Base-by-base conservation (phyloP, 1,140 invertebrate genomes). In the Cyclina sinensis region DNA sequence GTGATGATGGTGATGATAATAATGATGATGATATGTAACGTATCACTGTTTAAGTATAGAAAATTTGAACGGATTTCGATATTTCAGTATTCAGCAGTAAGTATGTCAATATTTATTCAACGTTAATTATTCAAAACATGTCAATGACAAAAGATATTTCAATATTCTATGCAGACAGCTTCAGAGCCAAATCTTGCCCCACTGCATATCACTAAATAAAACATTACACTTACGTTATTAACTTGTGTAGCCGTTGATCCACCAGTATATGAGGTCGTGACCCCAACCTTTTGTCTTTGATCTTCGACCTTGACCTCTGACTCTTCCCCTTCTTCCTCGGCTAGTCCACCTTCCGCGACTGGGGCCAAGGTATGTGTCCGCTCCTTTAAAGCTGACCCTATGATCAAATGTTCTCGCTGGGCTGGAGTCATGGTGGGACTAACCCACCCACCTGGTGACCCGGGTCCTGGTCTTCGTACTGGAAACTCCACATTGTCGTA, bases 401-500 rank as follows among this genome's bases (percentile, higher is more conserved):
- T 83, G n/a, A 88, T 27, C n/a, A 82, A 54, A 24, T 79, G 65
- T 32, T 59, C 86, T 57, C 86, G 16, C 39, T 82, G 86, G 21
- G 79, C 46, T 30, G 62, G 59, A 39, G 74, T 80, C 74, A 87
- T 68, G 39, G 18, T 27, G 9, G 85, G 85, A 37, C 73, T 70
- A 16, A 39, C 27, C 48, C 85, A 54, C n/a, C 83, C 57, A 11
- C 86, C 86, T 7, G 62, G 48, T 18, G 24, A 24, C 18, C 86
- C 78, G 7, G 81, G 81, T 14, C 39, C 86, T 0, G 88, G 89
- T 37, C 74, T 87, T 59, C 90, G 83, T 32, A 91, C 62, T 9
- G 89, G 89, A 74, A 92, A 92, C 82, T 92, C 92, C 59, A 92
- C 92, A 87, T 92, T 92, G 70, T 92, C 92, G 43, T 92, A 92